Conservation (phyloP, 1,140 invertebrate species). For the silkworm (Bombyx mori) region ASM3026992v2 NC_085116.1:10203501-10204000, state of each 20-base stretch:
- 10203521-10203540: too few species aligned
- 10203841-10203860: not conserved
- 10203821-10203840: not conserved
- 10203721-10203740: not conserved
- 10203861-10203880: not conserved
- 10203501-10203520: too few species aligned
- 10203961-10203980: slow-evolving; percentile 12
- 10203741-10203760: not conserved
- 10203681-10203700: not conserved
- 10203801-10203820: not conserved
- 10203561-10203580: too few species aligned
- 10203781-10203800: not conserved
- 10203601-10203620: too few species aligned
- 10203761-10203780: not conserved
- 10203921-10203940: slow-evolving; percentile 24
- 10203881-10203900: not conserved
- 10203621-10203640: too few species aligned
- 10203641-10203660: too few species aligned
- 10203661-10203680: too few species aligned
- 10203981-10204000: slow-evolving; percentile 32
- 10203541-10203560: too few species aligned
- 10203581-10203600: not conserved
- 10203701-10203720: not conserved
- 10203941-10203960: slow-evolving; percentile 11
- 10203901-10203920: not conserved